These are phyloP conservation scores for Megastigmus dorsalis DNA, from an alignment of 2,888 invertebrate genomes.

Conservation along the genomic window DNA sequence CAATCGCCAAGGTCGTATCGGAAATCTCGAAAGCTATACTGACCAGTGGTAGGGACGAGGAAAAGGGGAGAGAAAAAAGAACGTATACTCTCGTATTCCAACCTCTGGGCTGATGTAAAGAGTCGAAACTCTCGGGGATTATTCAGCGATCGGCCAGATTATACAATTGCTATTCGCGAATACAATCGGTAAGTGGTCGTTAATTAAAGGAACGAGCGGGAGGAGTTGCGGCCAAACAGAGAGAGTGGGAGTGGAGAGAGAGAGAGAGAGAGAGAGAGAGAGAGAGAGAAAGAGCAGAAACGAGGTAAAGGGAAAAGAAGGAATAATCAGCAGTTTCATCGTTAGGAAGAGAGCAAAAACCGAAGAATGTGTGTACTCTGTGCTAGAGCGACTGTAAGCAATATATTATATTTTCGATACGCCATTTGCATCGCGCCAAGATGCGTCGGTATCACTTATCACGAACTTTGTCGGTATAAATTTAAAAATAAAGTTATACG, in stretches of 20 bases:
- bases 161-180: neutral
- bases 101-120: too few species aligned
- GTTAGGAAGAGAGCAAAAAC: neutral
- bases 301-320: neutral
- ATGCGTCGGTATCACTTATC: too few species aligned
- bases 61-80: neutral
- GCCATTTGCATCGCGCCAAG: too few species aligned
- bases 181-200: conserved; percentile 6
- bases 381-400: too few species aligned
- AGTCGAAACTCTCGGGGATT: too few species aligned
- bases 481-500: too few species aligned
- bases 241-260: too few species aligned
- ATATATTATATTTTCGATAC: neutral
- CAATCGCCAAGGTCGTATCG: conserved; percentile 3
- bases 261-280: too few species aligned
- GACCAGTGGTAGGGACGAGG: neutral
- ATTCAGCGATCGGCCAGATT: neutral
- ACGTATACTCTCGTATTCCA: too few species aligned
- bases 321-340: conserved; percentile 10
- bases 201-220: conserved; percentile 1
- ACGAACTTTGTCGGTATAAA: too few species aligned
- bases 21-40: neutral
- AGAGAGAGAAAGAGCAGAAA: too few species aligned
- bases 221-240: neutral
- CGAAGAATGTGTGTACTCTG: neutral